Conservation (phyloP, 2,113 vertebrate genomes). For the Ia io region DNA sequence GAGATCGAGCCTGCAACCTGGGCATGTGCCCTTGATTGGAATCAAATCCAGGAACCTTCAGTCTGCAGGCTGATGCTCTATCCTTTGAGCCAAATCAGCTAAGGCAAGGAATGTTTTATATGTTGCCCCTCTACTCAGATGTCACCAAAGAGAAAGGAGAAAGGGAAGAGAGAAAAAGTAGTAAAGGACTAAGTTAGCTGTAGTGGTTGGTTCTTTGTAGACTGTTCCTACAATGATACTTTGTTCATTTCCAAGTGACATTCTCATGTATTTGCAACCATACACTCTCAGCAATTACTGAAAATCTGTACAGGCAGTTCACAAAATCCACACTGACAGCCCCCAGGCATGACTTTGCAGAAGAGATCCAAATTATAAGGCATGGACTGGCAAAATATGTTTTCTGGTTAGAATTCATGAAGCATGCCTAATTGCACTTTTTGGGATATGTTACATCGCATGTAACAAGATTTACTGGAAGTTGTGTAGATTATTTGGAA, state of each 20-base stretch:
- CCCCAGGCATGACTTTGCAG: neutral
- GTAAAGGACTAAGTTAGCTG: neutral
- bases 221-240: neutral
- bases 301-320: neutral
- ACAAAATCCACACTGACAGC: neutral
- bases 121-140: neutral
- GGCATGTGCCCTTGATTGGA: too few species aligned
- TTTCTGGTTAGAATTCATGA: neutral
- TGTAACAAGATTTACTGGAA: neutral
- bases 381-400: neutral
- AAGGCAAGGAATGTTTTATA: neutral
- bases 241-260: neutral
- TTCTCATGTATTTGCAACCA: neutral
- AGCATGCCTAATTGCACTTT: neutral
- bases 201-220: neutral
- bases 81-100: too few species aligned
- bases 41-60: too few species aligned
- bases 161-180: neutral
- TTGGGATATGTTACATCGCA: neutral
- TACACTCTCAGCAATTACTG: neutral
- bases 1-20: too few species aligned
- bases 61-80: too few species aligned
- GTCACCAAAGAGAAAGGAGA: neutral
- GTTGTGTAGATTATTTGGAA: neutral
- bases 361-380: neutral